phyloP scores from a whole-genome alignment of 2,113 vertebrate species.

The Candoia aspera region DNA sequence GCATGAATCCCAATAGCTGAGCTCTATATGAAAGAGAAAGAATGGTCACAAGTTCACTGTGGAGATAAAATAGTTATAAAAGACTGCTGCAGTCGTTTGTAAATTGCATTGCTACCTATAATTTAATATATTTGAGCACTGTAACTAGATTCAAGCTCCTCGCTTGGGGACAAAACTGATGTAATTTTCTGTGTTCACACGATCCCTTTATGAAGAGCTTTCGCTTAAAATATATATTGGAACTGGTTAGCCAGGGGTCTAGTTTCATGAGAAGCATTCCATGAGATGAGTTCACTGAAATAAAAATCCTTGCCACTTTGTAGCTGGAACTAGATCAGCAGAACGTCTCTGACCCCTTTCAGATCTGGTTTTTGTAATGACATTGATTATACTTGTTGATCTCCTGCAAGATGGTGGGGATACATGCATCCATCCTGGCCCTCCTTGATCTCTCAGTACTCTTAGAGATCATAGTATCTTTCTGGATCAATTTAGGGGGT shows the following conservation, averaged over 20 bases:
- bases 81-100: not conserved
- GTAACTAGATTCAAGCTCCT: constrained; percentile 11
- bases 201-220: constrained; percentile 8
- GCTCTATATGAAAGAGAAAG: not conserved
- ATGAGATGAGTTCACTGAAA: not conserved
- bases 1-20: not conserved
- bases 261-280: not conserved
- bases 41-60: not conserved
- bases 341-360: not conserved
- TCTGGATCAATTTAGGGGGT: not conserved
- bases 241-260: not conserved
- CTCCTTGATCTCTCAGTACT: not conserved
- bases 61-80: constrained; percentile 5
- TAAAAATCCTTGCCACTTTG: not conserved
- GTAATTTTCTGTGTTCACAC: constrained; percentile 3
- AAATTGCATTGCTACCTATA: not conserved
- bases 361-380: not conserved
- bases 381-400: not conserved
- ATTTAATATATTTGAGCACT: not conserved
- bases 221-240: constrained; percentile 1
- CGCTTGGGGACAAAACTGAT: not conserved
- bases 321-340: not conserved
- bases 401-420: not conserved
- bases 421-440: not conserved
- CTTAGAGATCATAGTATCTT: not conserved